Conservation (phyloP, 2,888 invertebrate genomes). For the Caenorhabditis angaria region DNA sequence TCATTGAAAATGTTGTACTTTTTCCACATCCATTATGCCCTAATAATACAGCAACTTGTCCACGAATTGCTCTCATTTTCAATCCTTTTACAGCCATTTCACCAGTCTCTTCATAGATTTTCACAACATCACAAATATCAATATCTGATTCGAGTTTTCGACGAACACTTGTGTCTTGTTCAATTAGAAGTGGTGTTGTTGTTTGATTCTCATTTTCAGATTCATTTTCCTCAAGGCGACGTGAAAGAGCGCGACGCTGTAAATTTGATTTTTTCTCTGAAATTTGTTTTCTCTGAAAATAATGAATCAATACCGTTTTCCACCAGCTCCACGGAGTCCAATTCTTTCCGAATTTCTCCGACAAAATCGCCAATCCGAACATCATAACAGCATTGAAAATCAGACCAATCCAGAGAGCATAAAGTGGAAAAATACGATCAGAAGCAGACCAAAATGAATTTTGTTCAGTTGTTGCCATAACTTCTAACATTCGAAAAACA, state of each 20-base stretch:
- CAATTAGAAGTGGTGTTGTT: background rate
- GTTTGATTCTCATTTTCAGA: too few relatives aligned
- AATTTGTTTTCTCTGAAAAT: too few relatives aligned
- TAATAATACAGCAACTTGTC: slow-evolving; percentile 57
- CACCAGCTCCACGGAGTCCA: too few relatives aligned
- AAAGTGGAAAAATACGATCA: background rate
- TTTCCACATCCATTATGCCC: slow-evolving; percentile 67
- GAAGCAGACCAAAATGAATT: background rate
- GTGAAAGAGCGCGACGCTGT: too few relatives aligned
- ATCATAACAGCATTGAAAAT: background rate
- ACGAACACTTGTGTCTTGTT: background rate
- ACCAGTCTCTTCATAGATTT: slow-evolving; percentile 19
- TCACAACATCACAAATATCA: slow-evolving; percentile 2
- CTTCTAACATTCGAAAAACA: too few relatives aligned
- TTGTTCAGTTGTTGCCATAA: too few relatives aligned
- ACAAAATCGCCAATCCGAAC: background rate
- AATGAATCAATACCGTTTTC: too few relatives aligned
- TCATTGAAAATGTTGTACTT: slow-evolving; percentile 43
- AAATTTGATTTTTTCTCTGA: too few relatives aligned
- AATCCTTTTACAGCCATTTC: slow-evolving; percentile 25
- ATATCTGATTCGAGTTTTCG: background rate
- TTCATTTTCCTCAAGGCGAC: too few relatives aligned
- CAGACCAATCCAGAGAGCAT: too few relatives aligned
- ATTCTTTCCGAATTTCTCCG: background rate
- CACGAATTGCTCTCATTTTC: slow-evolving; percentile 17